Evolutionary conservation across 2,888 invertebrate genomes (phyloP).

Genomic region (Clusia tigrina): DNA sequence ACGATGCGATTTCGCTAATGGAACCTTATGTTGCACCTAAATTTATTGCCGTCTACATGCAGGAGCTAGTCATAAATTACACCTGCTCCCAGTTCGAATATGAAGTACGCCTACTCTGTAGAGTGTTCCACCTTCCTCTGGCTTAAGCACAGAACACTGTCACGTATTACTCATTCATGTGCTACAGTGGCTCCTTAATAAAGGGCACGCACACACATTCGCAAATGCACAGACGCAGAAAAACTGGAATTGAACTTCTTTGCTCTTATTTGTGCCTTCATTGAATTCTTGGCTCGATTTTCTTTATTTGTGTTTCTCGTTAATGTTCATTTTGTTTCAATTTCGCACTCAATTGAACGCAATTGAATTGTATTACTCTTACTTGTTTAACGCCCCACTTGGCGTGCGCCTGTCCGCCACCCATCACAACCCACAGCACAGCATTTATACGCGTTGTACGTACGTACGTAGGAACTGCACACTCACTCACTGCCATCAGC

Average conservation of each 20-base stretch:
- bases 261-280: background rate
- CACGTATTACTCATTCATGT: background rate
- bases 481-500: background rate
- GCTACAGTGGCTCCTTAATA: conserved; percentile 10
- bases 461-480: background rate
- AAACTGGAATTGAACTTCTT: background rate
- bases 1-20: no score
- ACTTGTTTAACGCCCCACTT: background rate
- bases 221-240: background rate
- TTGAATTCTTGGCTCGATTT: background rate
- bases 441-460: no score
- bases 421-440: background rate
- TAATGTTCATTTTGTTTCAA: background rate
- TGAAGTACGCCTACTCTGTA: no score
- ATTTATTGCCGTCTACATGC: no score
- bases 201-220: background rate
- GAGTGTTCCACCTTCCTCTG: no score
- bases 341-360: conserved; percentile 36
- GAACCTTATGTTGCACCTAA: no score
- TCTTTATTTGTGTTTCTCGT: background rate
- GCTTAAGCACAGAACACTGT: no score
- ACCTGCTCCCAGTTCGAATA: no score
- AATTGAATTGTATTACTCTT: conserved; percentile 45
- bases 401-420: background rate
- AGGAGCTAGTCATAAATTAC: no score